Percentiles rank a stretch among this genome's conserved stretches.
phyloP scores from a whole-genome alignment of 2,797 vertebrate genomes.

The Geotrypetes seraphini region DNA sequence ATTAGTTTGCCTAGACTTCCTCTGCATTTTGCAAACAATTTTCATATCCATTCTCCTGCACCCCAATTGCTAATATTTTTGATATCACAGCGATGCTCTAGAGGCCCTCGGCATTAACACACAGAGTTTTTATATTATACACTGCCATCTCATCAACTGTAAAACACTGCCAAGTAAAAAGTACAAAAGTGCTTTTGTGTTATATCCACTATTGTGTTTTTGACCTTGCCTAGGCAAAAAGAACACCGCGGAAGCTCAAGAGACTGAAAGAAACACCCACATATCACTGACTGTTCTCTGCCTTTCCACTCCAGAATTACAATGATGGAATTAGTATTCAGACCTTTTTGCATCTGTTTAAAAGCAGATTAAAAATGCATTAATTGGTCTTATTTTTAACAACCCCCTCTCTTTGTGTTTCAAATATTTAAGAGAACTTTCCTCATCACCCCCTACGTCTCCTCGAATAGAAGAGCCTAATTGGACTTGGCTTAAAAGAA shows the following conservation, averaged over 20 bases:
- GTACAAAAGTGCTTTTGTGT: neutral
- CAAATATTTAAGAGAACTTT: slow-evolving; percentile 42
- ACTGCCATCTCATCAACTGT: too few relatives aligned
- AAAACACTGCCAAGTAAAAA: neutral
- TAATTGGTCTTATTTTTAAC: slow-evolving; percentile 43
- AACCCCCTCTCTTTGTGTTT: slow-evolving; percentile 38
- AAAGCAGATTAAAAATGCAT: slow-evolving; percentile 44
- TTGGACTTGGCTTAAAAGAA: slow-evolving; percentile 26
- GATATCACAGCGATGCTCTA: too few relatives aligned
- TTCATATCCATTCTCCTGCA: too few relatives aligned
- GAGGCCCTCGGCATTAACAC: too few relatives aligned
- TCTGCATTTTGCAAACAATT: too few relatives aligned
- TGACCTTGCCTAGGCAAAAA: slow-evolving; percentile 2
- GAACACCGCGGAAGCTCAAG: slow-evolving; percentile 7
- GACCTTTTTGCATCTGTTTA: slow-evolving; percentile 34
- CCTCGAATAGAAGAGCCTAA: slow-evolving; percentile 28
- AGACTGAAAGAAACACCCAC: slow-evolving; percentile 21
- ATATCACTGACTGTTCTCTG: slow-evolving; percentile 3
- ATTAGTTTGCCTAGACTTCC: too few relatives aligned
- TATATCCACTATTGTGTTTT: neutral
- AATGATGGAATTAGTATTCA: slow-evolving; percentile 35
- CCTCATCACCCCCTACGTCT: slow-evolving; percentile 32
- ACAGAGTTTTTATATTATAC: too few relatives aligned
- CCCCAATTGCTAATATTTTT: too few relatives aligned
- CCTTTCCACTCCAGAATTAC: slow-evolving; percentile 7